Conservation (phyloP, 2,797 vertebrate genomes). For the Bradypus variegatus region DNA sequence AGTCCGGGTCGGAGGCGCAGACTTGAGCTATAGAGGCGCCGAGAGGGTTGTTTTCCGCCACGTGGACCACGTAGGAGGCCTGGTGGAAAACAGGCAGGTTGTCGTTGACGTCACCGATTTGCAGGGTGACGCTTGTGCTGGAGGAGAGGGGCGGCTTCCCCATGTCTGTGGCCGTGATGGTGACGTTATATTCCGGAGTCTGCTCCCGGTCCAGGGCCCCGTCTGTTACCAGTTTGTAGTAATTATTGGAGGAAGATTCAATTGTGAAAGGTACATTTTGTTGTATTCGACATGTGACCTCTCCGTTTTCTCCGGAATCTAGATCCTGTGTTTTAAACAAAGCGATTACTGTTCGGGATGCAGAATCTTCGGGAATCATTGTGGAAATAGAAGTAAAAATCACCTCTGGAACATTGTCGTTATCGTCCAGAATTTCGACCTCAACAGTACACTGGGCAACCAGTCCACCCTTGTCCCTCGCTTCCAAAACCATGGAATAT, state of each 20-base stretch:
- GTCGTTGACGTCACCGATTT: slow-evolving; percentile 72
- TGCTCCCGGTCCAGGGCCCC: slow-evolving; percentile 63
- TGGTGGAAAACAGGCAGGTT: slow-evolving; percentile 71
- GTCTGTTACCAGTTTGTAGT: slow-evolving; percentile 60
- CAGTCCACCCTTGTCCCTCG: slow-evolving; percentile 64
- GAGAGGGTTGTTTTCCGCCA: slow-evolving; percentile 73
- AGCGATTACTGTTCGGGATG: slow-evolving; percentile 45
- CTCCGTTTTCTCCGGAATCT: slow-evolving; percentile 61
- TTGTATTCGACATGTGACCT: slow-evolving; percentile 47
- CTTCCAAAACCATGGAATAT: slow-evolving; percentile 65
- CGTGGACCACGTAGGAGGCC: slow-evolving; percentile 60
- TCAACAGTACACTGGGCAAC: slow-evolving; percentile 33
- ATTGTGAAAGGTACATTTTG: slow-evolving; percentile 56
- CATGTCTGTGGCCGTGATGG: slow-evolving; percentile 69
- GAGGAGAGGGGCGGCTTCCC: slow-evolving; percentile 71
- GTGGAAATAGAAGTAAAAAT: slow-evolving; percentile 59
- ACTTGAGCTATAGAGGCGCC: slow-evolving; percentile 70
- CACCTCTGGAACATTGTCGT: slow-evolving; percentile 61
- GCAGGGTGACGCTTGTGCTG: slow-evolving; percentile 61
- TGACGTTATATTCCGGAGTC: slow-evolving; percentile 70
- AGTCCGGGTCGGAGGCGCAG: slow-evolving; percentile 47
- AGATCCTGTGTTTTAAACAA: slow-evolving; percentile 66
- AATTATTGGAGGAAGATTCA: slow-evolving; percentile 51
- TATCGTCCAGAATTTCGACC: slow-evolving; percentile 39
- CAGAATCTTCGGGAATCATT: slow-evolving; percentile 55